phyloP scores from a whole-genome alignment of 2,888 invertebrate genomes.

The Meloe dianella region DNA sequence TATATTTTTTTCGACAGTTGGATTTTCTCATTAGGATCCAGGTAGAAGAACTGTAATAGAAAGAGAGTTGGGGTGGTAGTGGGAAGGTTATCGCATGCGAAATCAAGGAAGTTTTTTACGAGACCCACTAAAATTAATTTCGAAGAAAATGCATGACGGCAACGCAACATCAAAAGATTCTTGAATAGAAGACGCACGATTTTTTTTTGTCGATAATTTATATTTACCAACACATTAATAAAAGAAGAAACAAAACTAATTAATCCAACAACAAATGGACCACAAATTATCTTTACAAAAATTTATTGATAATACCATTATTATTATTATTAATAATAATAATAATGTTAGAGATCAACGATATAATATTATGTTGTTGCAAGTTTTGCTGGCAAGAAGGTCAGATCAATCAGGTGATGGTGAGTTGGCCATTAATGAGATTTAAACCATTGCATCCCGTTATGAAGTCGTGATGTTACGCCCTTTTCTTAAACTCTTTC shows the following conservation, averaged over 20 bases:
- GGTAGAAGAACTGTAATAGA: slow-evolving; percentile 47
- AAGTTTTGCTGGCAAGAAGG: slow-evolving; percentile 9
- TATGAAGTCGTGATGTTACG: slow-evolving; percentile 11
- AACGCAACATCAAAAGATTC: neutral
- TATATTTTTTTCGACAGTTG: slow-evolving; percentile 26
- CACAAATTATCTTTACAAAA: neutral
- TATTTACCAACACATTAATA: neutral
- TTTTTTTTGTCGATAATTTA: neutral
- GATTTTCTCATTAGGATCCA: slow-evolving; percentile 53
- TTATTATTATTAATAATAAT: slow-evolving; percentile 1
- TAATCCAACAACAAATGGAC: neutral
- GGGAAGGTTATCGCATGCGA: slow-evolving; percentile 49
- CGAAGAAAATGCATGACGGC: slow-evolving; percentile 25
- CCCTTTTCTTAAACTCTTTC: slow-evolving; percentile 7
- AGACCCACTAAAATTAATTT: slow-evolving; percentile 36
- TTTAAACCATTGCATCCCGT: slow-evolving; percentile 12
- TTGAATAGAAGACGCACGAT: neutral
- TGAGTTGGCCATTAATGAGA: slow-evolving; percentile 12
- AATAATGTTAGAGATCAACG: slow-evolving; percentile 8
- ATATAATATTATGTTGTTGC: slow-evolving; percentile 7
- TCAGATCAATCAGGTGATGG: slow-evolving; percentile 12
- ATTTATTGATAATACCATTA: slow-evolving; percentile 1
- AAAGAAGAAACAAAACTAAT: neutral
- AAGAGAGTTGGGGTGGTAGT: slow-evolving; percentile 44
- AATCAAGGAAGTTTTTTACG: slow-evolving; percentile 49